Conservation (phyloP, 2,113 vertebrate genomes). For the Zapornia atra region DNA sequence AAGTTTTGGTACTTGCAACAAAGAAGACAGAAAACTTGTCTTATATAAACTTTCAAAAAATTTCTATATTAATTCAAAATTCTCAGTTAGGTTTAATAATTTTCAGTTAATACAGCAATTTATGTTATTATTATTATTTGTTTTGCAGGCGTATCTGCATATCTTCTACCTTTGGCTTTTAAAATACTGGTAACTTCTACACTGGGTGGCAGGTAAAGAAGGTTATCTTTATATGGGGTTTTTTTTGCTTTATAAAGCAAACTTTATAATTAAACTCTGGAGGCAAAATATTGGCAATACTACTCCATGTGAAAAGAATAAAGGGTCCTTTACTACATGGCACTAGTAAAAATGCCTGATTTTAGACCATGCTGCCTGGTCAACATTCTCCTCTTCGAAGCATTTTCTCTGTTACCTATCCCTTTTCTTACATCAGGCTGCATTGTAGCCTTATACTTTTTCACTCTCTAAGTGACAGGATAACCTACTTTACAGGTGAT, state of each 20-base stretch:
- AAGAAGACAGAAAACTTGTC: not conserved
- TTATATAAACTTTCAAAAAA: not conserved
- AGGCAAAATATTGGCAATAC: not conserved
- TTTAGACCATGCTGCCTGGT: not conserved
- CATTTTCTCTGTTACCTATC: not conserved
- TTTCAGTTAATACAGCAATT: not conserved
- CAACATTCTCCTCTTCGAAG: not conserved
- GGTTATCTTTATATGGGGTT: fast-evolving
- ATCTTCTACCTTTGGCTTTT: not conserved
- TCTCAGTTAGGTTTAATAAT: not conserved
- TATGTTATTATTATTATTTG: not conserved
- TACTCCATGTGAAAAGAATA: not conserved
- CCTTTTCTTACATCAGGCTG: not conserved
- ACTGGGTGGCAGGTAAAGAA: not conserved
- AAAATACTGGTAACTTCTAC: not conserved
- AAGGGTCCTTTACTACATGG: not conserved
- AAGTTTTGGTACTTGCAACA: not conserved
- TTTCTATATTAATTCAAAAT: not conserved
- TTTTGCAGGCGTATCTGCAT: not conserved
- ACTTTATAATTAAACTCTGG: too few species aligned
- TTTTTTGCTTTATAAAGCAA: too few species aligned
- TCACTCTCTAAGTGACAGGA: not conserved
- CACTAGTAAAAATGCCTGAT: not conserved
- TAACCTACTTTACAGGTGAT: not conserved
- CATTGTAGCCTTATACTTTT: not conserved